A percentile compares a stretch with the other conserved stretches of the same genome.
Evolutionary conservation across 2,797 vertebrate genomes (phyloP).

Genomic region (Rhadinocentrus ornatus): DNA sequence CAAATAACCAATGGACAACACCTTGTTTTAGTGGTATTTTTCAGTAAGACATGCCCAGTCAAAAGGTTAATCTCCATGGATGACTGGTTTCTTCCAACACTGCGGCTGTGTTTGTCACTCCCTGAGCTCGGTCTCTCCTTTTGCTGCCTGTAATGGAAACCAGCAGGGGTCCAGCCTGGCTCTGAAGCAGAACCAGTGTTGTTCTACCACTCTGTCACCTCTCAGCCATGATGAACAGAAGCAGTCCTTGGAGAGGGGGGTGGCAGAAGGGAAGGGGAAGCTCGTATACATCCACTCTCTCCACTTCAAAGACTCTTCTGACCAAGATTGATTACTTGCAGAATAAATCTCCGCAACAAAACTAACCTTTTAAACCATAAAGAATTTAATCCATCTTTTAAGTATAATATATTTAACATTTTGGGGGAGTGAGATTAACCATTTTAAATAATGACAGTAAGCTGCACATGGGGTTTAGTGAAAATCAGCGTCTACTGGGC

Average conservation of each 20-base stretch:
- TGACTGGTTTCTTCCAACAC: conserved; percentile 39
- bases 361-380: neutral
- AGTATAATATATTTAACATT: conserved; percentile 7
- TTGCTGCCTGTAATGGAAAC: conserved; percentile 70
- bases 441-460: conserved; percentile 11
- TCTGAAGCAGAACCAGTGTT: conserved; percentile 49
- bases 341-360: conserved; percentile 20
- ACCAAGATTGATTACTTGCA: conserved; percentile 32
- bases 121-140: conserved; percentile 52
- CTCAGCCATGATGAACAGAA: conserved; percentile 49
- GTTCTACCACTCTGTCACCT: conserved; percentile 56
- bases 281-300: conserved; percentile 26
- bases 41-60: conserved; percentile 28
- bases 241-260: conserved; percentile 39
- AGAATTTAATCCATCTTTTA: neutral
- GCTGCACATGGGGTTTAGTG: conserved; percentile 18
- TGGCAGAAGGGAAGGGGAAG: conserved; percentile 11
- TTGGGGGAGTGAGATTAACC: neutral
- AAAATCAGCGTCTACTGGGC: conserved; percentile 35
- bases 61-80: conserved; percentile 49
- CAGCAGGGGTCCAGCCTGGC: conserved; percentile 60
- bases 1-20: conserved; percentile 19
- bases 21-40: conserved; percentile 22
- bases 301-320: conserved; percentile 39
- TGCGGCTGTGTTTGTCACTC: conserved; percentile 55